These are phyloP conservation scores for Ranitomeya variabilis DNA, from an alignment of 2,113 vertebrate species.

Conservation along the genomic window DNA sequence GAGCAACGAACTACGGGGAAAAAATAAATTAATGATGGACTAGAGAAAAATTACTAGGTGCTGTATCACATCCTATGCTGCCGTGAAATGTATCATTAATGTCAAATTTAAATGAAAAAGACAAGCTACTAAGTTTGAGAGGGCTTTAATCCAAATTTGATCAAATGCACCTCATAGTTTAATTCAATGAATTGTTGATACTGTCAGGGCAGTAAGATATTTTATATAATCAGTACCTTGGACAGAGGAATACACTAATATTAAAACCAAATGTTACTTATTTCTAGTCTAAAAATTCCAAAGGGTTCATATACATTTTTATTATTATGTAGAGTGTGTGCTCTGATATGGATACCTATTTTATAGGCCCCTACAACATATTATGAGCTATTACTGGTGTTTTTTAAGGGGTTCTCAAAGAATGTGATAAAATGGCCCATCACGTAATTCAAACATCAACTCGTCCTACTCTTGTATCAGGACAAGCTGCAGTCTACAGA, in stretches of 20 bases:
- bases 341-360: background rate
- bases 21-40: too few relatives aligned
- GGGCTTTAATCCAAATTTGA: background rate
- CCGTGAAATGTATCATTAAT: too few relatives aligned
- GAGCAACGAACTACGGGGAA: too few relatives aligned
- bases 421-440: too few relatives aligned
- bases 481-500: too few relatives aligned
- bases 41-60: too few relatives aligned
- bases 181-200: background rate
- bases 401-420: too few relatives aligned
- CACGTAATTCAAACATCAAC: too few relatives aligned
- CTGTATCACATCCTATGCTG: too few relatives aligned
- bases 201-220: background rate
- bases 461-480: too few relatives aligned
- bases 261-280: background rate
- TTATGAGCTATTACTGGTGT: too few relatives aligned
- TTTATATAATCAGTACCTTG: slow-evolving; percentile 36
- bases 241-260: slow-evolving; percentile 8
- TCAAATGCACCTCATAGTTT: background rate
- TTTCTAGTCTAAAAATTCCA: background rate
- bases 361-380: too few relatives aligned
- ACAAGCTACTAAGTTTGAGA: background rate
- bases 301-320: background rate
- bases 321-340: background rate
- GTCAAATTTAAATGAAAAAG: background rate